Conservation (phyloP, 2,797 vertebrate species). For the Cetoscarus ocellatus region DNA sequence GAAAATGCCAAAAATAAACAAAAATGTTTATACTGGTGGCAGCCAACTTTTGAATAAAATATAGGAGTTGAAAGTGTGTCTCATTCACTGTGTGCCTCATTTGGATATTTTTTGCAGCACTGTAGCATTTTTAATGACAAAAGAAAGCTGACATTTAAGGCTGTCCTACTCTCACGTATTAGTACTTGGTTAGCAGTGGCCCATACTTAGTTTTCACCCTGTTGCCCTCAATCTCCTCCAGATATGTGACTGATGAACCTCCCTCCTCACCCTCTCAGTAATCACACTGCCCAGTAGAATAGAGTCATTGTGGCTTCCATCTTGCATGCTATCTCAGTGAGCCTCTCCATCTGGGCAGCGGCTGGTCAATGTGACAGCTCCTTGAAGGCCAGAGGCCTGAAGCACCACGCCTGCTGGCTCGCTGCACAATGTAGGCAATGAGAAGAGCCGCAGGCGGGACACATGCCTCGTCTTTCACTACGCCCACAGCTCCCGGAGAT, state of each 20-base stretch:
- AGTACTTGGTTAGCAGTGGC: too few species aligned
- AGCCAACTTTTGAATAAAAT: too few species aligned
- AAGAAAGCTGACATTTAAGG: too few species aligned
- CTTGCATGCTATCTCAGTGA: conserved; percentile 49
- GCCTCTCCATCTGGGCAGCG: conserved; percentile 73
- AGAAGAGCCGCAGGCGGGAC: conserved; percentile 43
- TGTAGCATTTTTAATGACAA: too few species aligned
- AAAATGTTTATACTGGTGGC: too few species aligned
- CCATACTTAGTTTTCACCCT: background rate
- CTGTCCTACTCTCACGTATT: too few species aligned
- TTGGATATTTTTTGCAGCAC: too few species aligned
- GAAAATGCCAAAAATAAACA: too few species aligned
- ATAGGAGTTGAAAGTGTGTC: too few species aligned
- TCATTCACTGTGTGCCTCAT: too few species aligned
- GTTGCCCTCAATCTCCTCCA: background rate
- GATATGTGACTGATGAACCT: conserved; percentile 18
- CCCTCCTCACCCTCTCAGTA: conserved; percentile 7
- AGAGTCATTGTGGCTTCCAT: conserved; percentile 68
- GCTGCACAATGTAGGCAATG: conserved; percentile 56
- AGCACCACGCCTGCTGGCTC: conserved; percentile 51
- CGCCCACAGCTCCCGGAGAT: conserved; percentile 28
- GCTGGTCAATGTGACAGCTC: conserved; percentile 61
- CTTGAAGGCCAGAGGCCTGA: conserved; percentile 52
- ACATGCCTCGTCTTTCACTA: conserved; percentile 49
- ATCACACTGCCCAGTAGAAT: conserved; percentile 62